Evolutionary conservation across 2,113 vertebrate species (phyloP), one percentile per base, ranked within the genome.

Genomic region (Hepsetus odoe): DNA sequence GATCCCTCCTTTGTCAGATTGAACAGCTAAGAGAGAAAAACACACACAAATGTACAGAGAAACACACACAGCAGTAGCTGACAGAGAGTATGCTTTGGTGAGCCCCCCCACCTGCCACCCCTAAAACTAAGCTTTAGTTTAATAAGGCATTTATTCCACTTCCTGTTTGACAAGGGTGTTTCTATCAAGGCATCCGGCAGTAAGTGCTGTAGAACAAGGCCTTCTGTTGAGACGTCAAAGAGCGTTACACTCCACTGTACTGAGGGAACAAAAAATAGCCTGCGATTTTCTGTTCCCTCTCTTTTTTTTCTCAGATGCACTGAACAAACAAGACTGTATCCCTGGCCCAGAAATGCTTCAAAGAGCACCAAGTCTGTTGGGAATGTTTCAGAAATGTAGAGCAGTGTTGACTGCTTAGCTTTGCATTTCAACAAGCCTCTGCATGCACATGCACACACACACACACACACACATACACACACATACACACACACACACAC

Each of bases 311-410:
- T 76, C 77, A 87, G 88, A 90, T 89, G 87, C 80, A 88, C 87
- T 88, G 88, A 91, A 91, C 91, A 92, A 92, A 93, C 90, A 90
- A 88, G 90, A 86, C 90, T 89, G 90, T 87, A 91, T 91, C 91
- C 86, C 90, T 91, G 90, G 90, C 91, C 91, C 88, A 92, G 91
- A 92, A 90, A 92, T 87, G 91, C 90, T 92, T 92, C 91, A 92
- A 93, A 93, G 91, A 91, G 88, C 87, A 89, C 85, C 20, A 87
- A 88, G 89, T 91, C 91, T 92, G 88, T 87, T 90, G 91, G 91
- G 91, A 93, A 87, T 85, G 85, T 85, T 86, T 93, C 86, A 88
- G 89, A 92, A 91, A 93, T 91, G 86, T 90, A 86, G 91, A 92
- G 87, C 88, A 89, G 86, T 67, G 87, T 90, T 88, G 88, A 88